Evolutionary conservation across 2,797 vertebrate species (phyloP).

Genomic region (Champsocephalus gunnari): DNA sequence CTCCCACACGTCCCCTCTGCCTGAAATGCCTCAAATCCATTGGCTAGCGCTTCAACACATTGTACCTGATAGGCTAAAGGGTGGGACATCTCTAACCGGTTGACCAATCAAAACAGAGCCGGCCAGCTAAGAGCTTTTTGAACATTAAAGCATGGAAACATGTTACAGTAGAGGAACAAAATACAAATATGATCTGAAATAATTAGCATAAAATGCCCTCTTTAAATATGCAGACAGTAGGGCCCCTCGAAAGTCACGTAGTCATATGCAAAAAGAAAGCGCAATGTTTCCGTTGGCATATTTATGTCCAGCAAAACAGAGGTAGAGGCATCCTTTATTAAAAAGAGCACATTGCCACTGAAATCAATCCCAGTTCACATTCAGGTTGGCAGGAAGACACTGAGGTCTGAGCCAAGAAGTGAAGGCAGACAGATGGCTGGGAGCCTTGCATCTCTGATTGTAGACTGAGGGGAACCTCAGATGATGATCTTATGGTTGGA

Average conservation of each 20-base stretch:
- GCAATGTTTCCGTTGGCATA: constrained; percentile 34
- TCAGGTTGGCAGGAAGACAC: constrained; percentile 64
- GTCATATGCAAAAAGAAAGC: constrained; percentile 4
- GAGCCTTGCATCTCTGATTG: constrained; percentile 58
- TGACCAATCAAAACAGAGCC: no score
- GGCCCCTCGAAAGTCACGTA: neutral
- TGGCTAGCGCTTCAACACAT: no score
- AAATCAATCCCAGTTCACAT: constrained; percentile 62
- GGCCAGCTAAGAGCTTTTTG: no score
- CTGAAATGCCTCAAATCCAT: no score
- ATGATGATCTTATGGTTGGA: constrained; percentile 68
- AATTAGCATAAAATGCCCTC: no score
- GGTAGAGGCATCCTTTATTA: constrained; percentile 49
- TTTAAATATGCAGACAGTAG: no score
- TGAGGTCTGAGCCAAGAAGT: constrained; percentile 68
- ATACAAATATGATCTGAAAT: no score
- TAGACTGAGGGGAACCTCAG: constrained; percentile 63
- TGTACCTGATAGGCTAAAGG: no score
- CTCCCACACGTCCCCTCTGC: no score
- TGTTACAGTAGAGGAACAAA: no score
- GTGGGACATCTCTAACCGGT: no score
- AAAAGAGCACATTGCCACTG: constrained; percentile 48
- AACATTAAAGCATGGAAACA: no score
- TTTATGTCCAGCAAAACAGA: constrained; percentile 32
- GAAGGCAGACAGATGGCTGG: constrained; percentile 72